Conservation (phyloP, 2,797 vertebrate species). For the Eutrigla gurnardus region DNA sequence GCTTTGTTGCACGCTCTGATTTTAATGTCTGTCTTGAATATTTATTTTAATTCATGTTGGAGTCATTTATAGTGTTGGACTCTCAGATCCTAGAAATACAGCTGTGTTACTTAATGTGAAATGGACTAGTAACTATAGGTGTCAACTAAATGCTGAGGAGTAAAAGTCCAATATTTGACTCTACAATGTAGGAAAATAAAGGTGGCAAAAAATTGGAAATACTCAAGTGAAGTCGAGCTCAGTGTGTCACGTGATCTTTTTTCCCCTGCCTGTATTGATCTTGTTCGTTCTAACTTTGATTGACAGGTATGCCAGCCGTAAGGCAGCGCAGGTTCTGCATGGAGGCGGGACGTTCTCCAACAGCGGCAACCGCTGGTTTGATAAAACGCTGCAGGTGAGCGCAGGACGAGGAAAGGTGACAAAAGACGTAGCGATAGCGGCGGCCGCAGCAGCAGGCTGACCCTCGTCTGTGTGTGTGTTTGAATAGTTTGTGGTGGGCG, state of each 20-base stretch:
- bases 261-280: background rate
- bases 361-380: conserved; percentile 92
- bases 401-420: rapidly evolving
- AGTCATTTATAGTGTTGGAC: background rate
- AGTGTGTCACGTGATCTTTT: background rate
- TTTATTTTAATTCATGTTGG: background rate
- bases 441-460: background rate
- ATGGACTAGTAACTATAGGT: background rate
- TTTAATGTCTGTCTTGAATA: background rate
- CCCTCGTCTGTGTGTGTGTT: conserved; percentile 6
- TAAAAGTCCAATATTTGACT: background rate
- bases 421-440: rapidly evolving
- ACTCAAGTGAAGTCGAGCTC: background rate
- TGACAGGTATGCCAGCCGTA: conserved; percentile 88
- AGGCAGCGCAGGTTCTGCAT: conserved; percentile 88
- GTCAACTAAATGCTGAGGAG: background rate
- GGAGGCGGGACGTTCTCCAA: conserved; percentile 89
- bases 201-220: background rate
- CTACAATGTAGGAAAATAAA: too few species aligned
- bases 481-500: conserved; percentile 84
- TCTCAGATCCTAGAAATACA: background rate
- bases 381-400: conserved; percentile 88
- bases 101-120: background rate
- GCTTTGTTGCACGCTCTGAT: background rate
- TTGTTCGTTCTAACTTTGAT: conserved; percentile 28